Conservation (phyloP, 2,797 vertebrate genomes). For the Channallabes apus region DNA sequence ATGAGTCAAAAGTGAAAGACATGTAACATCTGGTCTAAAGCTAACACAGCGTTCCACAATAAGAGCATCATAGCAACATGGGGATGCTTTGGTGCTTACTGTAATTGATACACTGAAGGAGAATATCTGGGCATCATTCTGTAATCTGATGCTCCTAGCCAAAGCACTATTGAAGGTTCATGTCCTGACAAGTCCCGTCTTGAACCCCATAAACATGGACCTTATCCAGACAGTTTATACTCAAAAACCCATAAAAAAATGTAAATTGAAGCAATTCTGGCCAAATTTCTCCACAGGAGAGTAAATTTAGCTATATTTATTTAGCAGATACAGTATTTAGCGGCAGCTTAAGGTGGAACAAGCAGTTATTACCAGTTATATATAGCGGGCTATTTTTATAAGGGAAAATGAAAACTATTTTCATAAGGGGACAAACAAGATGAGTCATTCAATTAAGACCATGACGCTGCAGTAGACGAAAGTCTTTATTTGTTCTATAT, state of each 20-base stretch:
- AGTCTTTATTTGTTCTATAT: constrained; percentile 5
- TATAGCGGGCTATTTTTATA: too few relatives aligned
- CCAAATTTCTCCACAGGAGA: too few relatives aligned
- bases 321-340: too few relatives aligned
- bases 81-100: not conserved
- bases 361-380: too few relatives aligned
- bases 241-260: too few relatives aligned
- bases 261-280: too few relatives aligned
- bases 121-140: not conserved
- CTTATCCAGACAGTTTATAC: too few relatives aligned
- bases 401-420: too few relatives aligned
- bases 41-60: not conserved
- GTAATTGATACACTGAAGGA: not conserved
- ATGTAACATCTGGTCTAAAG: not conserved
- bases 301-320: too few relatives aligned
- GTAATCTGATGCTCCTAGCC: not conserved
- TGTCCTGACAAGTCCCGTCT: not conserved
- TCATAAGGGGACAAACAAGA: not conserved
- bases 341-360: too few relatives aligned
- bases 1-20: not conserved
- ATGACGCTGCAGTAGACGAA: not conserved
- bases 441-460: not conserved
- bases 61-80: not conserved
- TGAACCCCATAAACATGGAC: too few relatives aligned
- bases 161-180: not conserved